These are phyloP conservation scores for Mechanitis messenoides DNA, from an alignment of 2,888 invertebrate genomes.

Conservation along the genomic window DNA sequence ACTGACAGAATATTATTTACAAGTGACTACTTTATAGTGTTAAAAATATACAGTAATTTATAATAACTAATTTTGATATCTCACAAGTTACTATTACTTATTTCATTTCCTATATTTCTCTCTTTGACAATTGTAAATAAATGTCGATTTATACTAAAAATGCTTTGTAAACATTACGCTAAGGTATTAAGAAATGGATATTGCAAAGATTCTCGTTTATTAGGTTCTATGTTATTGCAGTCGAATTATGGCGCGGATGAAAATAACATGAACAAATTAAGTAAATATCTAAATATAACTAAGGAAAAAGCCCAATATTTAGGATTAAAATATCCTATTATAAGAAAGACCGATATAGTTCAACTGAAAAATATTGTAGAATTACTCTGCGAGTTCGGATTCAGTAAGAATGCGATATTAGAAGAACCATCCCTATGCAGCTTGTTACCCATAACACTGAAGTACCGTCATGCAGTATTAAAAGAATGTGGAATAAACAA, in stretches of 20 bases:
- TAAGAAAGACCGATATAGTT: constrained; percentile 46
- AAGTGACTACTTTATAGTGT: no score
- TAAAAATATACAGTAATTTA: no score
- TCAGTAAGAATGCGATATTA: constrained; percentile 41
- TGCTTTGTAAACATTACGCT: constrained; percentile 5
- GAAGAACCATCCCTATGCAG: constrained; percentile 55
- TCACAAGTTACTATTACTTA: no score
- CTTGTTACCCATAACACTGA: constrained; percentile 56
- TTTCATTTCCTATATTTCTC: no score
- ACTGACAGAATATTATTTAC: no score
- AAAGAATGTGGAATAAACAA: constrained; percentile 59
- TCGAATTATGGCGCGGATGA: constrained; percentile 18
- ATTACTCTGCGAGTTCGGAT: constrained; percentile 52
- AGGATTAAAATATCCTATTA: constrained; percentile 52
- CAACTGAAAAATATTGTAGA: constrained; percentile 43
- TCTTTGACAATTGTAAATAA: no score
- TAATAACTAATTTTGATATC: no score
- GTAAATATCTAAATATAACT: constrained; percentile 49
- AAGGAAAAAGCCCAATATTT: constrained; percentile 52
- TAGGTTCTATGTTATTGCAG: constrained; percentile 14
- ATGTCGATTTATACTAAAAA: neutral
- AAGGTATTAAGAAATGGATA: constrained; percentile 26
- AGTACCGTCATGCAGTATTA: constrained; percentile 55
- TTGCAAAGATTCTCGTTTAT: constrained; percentile 16
- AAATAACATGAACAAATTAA: constrained; percentile 36